These are phyloP conservation scores for Phalera bucephala DNA, from an alignment of 2,888 invertebrate genomes.

Conservation along the genomic window DNA sequence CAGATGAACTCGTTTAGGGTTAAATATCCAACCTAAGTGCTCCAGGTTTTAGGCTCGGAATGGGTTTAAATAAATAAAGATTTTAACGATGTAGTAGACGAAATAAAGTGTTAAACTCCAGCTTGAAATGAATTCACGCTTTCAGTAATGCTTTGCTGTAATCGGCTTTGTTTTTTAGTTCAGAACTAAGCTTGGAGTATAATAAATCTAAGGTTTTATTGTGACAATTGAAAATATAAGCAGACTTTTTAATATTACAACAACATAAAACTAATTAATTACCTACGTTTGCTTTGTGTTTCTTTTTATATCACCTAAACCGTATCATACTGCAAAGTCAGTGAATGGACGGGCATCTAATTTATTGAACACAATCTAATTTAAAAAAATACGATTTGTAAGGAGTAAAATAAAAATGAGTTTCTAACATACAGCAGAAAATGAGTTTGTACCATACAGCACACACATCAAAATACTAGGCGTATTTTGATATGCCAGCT, in stretches of 20 bases:
- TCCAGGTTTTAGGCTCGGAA: constrained; percentile 4
- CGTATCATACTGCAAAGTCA: neutral
- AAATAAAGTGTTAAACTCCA: constrained; percentile 3
- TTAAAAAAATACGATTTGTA: neutral
- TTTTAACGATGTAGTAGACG: too few species aligned
- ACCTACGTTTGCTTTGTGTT: too few species aligned
- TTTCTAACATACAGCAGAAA: neutral
- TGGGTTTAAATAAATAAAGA: constrained; percentile 4
- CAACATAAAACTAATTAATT: neutral
- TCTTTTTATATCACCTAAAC: too few species aligned
- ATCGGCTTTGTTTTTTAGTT: too few species aligned
- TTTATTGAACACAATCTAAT: constrained; percentile 4
- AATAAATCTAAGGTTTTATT: too few species aligned
- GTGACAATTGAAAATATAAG: too few species aligned
- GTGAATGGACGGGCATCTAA: neutral
- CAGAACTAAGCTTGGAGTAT: too few species aligned
- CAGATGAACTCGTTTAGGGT: too few species aligned
- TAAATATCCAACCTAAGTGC: too few species aligned
- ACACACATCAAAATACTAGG: too few species aligned
- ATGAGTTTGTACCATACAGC: too few species aligned
- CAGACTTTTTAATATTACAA: neutral
- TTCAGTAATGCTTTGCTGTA: neutral
- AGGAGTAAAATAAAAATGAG: neutral
- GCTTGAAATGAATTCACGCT: neutral
- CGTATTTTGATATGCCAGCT: neutral